Evolutionary conservation across 2,113 vertebrate genomes (phyloP).

Genomic region (Cheilinus undulatus): DNA sequence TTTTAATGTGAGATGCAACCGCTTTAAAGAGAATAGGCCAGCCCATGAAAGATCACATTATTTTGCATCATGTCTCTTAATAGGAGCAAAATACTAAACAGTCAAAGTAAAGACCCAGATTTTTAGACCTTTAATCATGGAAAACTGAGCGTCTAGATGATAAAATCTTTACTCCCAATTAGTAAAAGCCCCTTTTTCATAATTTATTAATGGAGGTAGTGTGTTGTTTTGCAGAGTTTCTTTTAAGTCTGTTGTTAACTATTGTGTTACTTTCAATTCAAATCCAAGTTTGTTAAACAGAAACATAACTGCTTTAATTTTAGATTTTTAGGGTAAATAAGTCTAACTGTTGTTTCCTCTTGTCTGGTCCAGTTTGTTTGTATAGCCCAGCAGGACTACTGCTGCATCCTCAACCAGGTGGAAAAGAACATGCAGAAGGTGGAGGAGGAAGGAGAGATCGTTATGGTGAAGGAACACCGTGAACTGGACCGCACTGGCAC

Average conservation of each 20-base stretch:
- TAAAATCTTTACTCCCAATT: constrained; percentile 19
- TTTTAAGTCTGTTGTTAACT: background rate
- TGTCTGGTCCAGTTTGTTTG: constrained; percentile 93
- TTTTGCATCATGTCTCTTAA: constrained; percentile 27
- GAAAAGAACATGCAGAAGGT: constrained; percentile 99
- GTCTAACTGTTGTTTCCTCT: constrained; percentile 5
- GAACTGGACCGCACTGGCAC: constrained; percentile 98
- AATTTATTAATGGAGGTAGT: constrained; percentile 1
- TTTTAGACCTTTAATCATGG: constrained; percentile 5
- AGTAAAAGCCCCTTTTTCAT: constrained; percentile 15
- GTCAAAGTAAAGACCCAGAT: constrained; percentile 8
- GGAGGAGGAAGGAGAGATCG: constrained; percentile 98
- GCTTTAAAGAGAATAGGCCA: constrained; percentile 24
- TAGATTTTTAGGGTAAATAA: too few relatives aligned
- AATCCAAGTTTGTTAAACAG: background rate
- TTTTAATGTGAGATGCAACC: constrained; percentile 7
- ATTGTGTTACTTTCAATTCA: background rate
- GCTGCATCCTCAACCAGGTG: constrained; percentile 98
- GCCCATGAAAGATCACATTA: constrained; percentile 1
- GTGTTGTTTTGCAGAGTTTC: constrained; percentile 4
- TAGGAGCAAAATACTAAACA: background rate
- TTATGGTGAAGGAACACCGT: constrained; percentile 98
- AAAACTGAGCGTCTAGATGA: background rate
- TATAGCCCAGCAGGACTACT: constrained; percentile 99
- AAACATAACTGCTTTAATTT: too few relatives aligned